Evolutionary conservation across 1,140 invertebrate species (phyloP).

Genomic region (Tigriopus japonicus): DNA sequence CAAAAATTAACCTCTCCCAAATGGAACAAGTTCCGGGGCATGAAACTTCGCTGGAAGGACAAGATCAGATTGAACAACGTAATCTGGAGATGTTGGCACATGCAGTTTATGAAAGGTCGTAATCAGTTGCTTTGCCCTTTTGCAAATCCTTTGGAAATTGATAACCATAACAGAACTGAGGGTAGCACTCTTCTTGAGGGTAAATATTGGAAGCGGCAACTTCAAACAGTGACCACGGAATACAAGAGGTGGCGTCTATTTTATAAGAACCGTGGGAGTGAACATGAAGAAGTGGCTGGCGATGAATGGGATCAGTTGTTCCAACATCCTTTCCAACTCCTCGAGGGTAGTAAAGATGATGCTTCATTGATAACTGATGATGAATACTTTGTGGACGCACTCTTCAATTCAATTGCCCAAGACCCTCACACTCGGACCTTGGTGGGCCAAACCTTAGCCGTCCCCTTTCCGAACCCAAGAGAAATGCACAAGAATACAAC

Average conservation of each 20-base stretch:
- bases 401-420: slow-evolving; percentile 4
- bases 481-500: slow-evolving; percentile 26
- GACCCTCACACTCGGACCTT: no score
- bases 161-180: slow-evolving; percentile 16
- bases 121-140: slow-evolving; percentile 7
- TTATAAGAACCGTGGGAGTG: background rate
- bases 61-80: slow-evolving; percentile 98
- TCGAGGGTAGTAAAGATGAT: slow-evolving; percentile 13
- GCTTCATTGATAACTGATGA: slow-evolving; percentile 1
- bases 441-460: background rate
- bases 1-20: slow-evolving; percentile 96
- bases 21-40: slow-evolving; percentile 98
- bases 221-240: slow-evolving; percentile 88
- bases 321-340: no score
- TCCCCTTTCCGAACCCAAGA: slow-evolving; percentile 8
- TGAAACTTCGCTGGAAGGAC: slow-evolving; percentile 88
- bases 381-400: slow-evolving; percentile 7
- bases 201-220: slow-evolving; percentile 96
- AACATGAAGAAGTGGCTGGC: no score
- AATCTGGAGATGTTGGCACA: slow-evolving; percentile 99
- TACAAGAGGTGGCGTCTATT: slow-evolving; percentile 45
- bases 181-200: slow-evolving; percentile 7
- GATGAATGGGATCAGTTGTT: no score
- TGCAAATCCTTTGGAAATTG: slow-evolving; percentile 15
- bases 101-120: slow-evolving; percentile 47